Evolutionary conservation across 2,888 invertebrate genomes (phyloP), one percentile per base, ranked within the genome.

Genomic region (Synergus umbraculus): DNA sequence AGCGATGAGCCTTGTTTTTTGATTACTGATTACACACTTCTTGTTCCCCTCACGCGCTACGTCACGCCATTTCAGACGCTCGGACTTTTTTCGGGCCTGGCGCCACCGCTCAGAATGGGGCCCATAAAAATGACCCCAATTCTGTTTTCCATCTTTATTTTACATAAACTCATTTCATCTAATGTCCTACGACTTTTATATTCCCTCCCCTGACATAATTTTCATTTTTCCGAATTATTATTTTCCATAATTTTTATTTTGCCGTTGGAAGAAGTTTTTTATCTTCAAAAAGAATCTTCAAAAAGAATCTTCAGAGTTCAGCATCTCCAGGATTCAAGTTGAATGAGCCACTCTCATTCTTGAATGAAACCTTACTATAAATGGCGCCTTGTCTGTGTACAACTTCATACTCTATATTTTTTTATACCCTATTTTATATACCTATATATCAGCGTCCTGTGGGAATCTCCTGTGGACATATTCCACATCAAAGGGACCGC

Each of bases 401-500:
- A 29, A 29, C 22, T 29, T 29, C 22, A 63, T 63, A 63, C 22
- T 63, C 46, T 46, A 12, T 46, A 12, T 5, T 37, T 5, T 37
- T 37, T 37, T 37, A 3, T 37, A 37, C 37, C 4, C 37, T 37
- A 37, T 37, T 37, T 37, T 37, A 37, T 37, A 37, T 5, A 37
- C 37, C 4, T 37, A 37, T 37, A 37, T 37, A 37, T 5, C 5
- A 3, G n/a, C 63, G 18, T 29, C 29, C 13, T 67, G 54, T 73
- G 73, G 73, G 73, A 73, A 73, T 49, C 9, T 37, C 4, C 18
- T 49, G 29, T 29, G 54, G 37, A 37, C 49, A 37, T 76, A 67
- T 78, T 37, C 22, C 76, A 87, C 86, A 89, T 90, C 86, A 90
- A 91, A 91, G 84, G 83, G 12, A 84, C 90, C 90, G 90, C 88